phyloP scores from a whole-genome alignment of 2,797 vertebrate species.

The Sebastolobus altivelis region DNA sequence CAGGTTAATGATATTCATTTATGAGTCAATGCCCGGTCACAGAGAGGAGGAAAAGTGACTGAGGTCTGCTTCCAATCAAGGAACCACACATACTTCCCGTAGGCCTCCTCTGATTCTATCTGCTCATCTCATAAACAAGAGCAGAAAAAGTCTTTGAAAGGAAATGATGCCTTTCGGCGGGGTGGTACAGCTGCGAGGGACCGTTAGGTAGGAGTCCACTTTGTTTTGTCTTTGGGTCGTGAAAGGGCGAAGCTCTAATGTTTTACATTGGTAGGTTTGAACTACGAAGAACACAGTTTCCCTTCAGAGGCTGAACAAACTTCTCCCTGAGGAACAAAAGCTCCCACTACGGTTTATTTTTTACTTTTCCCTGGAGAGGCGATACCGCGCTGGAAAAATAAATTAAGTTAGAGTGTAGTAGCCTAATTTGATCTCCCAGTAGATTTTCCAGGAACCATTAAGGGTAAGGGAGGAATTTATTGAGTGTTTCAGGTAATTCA shows the following conservation, averaged over 20 bases:
- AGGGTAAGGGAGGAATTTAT: neutral
- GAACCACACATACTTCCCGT: constrained; percentile 49
- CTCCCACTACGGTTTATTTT: constrained; percentile 46
- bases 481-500: neutral
- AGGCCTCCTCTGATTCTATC: constrained; percentile 55
- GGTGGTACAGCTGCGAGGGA: constrained; percentile 39
- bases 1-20: constrained; percentile 34
- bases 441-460: constrained; percentile 29
- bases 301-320: neutral
- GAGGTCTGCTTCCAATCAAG: constrained; percentile 76
- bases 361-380: constrained; percentile 51
- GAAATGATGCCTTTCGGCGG: constrained; percentile 45
- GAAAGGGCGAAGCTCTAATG: neutral
- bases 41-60: constrained; percentile 61
- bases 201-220: neutral
- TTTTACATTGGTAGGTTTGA: neutral
- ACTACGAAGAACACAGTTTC: constrained; percentile 2
- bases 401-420: constrained; percentile 38
- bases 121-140: constrained; percentile 67
- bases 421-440: constrained; percentile 45
- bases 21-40: constrained; percentile 70
- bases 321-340: constrained; percentile 28
- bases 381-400: constrained; percentile 67
- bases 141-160: constrained; percentile 29
- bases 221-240: constrained; percentile 19